Evolutionary conservation across 2,113 vertebrate genomes (phyloP), one percentile per base, ranked within the genome.

Genomic region (Scortum barcoo): DNA sequence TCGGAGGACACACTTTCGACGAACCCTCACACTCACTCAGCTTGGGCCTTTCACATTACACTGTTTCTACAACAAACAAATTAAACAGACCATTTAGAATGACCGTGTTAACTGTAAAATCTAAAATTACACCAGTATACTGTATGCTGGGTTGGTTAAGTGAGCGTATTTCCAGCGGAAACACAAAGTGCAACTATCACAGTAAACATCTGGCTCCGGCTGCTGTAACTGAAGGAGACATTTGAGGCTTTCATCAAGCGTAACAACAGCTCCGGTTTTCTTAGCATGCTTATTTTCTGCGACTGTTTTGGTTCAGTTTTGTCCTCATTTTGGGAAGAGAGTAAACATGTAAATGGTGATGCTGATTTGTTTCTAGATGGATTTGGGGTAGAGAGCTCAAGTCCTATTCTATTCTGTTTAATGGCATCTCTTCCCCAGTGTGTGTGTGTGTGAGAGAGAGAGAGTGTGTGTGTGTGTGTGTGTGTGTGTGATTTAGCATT

Each of bases 401-500:
- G 79, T 85, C 86, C 69, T 84, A 54, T 83, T 90, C 76, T 85
- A 86, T 90, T 94, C 88, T 91, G 86, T 93, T 88, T 91, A 90
- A 88, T 91, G 91, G 86, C 53, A 8, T 77, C 78, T 91, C 84
- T 86, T 92, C 81, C 87, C 77, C 86, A 92, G 71, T 88, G 72
- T 85, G 78, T 83, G 81, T 78, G 85, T 89, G 76, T 85, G 81
- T 80, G 76, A n/a, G n/a, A n/a, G n/a, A n/a, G 33, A 36, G 3
- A 36, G 33, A 3, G 3, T 66, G 26, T 84, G 63, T 78, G 82
- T 42, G 74, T 84, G 65, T 83, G 72, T 86, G 83, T 84, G 72
- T 72, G 63, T 81, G 83, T 76, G 81, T 77, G 81, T 91, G 91
- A 92, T 92, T 89, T 93, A 86, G 88, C 89, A 89, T 93, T 94